Evolutionary conservation across 1,140 invertebrate genomes (phyloP).

Genomic region (Elymnias hypermnestra): DNA sequence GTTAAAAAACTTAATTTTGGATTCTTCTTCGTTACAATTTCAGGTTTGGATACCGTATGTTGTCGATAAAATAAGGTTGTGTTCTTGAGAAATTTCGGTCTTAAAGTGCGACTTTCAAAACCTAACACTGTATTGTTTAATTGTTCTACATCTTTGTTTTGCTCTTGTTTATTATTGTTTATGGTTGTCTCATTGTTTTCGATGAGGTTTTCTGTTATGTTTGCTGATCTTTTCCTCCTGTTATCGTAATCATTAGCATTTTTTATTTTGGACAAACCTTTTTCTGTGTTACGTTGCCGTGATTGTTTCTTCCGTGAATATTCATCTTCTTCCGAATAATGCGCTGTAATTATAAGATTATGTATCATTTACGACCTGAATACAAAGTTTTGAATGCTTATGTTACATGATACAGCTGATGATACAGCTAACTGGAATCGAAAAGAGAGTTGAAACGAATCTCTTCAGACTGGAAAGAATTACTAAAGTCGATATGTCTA

Average conservation of each 20-base stretch:
- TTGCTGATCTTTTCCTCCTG: constrained; percentile 36
- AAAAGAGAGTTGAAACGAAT: too few species aligned
- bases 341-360: too few species aligned
- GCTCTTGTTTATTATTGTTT: neutral
- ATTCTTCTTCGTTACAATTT: neutral
- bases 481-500: too few species aligned
- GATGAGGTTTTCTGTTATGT: constrained; percentile 30
- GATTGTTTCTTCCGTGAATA: constrained; percentile 24
- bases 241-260: constrained; percentile 13
- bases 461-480: too few species aligned
- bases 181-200: constrained; percentile 7
- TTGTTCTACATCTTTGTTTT: neutral
- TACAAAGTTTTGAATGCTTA: too few species aligned
- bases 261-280: constrained; percentile 19
- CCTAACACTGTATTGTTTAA: neutral
- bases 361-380: too few species aligned
- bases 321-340: constrained; percentile 32
- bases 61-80: neutral
- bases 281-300: constrained; percentile 13
- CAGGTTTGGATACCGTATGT: neutral
- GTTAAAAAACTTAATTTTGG: constrained; percentile 22
- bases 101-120: neutral
- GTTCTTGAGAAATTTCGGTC: neutral
- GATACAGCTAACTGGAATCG: too few species aligned
- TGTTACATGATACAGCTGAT: too few species aligned